Evolutionary conservation across 1,140 invertebrate species (phyloP).

Genomic region (Copidosoma floridanum): DNA sequence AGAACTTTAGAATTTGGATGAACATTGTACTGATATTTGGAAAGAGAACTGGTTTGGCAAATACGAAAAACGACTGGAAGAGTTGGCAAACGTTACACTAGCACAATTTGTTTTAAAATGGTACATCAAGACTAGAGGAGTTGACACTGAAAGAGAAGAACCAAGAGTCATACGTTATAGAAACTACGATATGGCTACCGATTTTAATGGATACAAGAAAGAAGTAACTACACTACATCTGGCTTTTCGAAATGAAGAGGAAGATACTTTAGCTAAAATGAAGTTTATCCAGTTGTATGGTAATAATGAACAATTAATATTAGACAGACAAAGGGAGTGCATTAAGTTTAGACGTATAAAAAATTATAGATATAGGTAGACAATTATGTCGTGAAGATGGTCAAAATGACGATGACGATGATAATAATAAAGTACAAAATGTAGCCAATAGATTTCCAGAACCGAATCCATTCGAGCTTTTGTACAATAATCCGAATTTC

Average conservation of each 20-base stretch:
- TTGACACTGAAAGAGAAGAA: conserved; percentile 24
- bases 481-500: conserved; percentile 12
- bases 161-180: conserved; percentile 38
- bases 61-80: conserved; percentile 33
- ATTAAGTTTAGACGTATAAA: conserved; percentile 33
- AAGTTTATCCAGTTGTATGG: conserved; percentile 36
- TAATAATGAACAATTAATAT: conserved; percentile 31
- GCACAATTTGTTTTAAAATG: conserved; percentile 37
- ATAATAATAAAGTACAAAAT: neutral
- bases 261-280: conserved; percentile 33
- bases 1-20: conserved; percentile 26
- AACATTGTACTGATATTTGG: conserved; percentile 34
- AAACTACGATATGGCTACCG: conserved; percentile 39
- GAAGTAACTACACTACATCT: conserved; percentile 41
- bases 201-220: conserved; percentile 38
- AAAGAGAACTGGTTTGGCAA: conserved; percentile 40
- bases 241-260: conserved; percentile 40
- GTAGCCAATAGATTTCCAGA: neutral
- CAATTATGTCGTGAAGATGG: conserved; percentile 33
- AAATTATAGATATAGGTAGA: conserved; percentile 32
- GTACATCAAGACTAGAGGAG: conserved; percentile 30
- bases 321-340: conserved; percentile 34
- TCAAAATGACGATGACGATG: conserved; percentile 8
- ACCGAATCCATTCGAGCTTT: conserved; percentile 5
- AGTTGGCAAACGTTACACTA: conserved; percentile 31